These are phyloP conservation scores for Aphelinus atriplicis DNA, from an alignment of 1,140 invertebrate genomes.

Conservation along the genomic window DNA sequence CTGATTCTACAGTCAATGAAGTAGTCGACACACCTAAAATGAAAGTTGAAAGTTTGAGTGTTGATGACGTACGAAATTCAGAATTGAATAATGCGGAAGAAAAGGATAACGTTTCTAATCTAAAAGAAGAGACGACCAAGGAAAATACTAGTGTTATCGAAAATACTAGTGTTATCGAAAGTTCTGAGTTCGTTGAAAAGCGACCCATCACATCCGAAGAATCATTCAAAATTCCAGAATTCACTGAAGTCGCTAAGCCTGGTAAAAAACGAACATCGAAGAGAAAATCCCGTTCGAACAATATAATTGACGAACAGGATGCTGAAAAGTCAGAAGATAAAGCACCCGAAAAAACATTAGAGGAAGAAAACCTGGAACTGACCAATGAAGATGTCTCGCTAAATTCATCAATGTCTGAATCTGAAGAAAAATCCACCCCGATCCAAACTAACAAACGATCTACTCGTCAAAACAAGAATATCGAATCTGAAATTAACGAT, in stretches of 20 bases:
- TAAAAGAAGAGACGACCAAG: slow-evolving; percentile 6
- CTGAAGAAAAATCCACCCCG: slow-evolving; percentile 10
- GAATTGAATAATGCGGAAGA: neutral
- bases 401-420: slow-evolving; percentile 24
- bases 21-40: neutral
- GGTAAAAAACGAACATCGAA: slow-evolving; percentile 46
- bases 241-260: slow-evolving; percentile 33
- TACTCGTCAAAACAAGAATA: slow-evolving; percentile 1
- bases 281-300: slow-evolving; percentile 45
- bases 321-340: slow-evolving; percentile 15
- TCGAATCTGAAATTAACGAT: neutral
- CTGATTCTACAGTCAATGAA: neutral
- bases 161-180: slow-evolving; percentile 6
- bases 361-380: neutral
- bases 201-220: neutral
- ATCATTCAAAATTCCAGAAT: slow-evolving; percentile 46
- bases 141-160: slow-evolving; percentile 10
- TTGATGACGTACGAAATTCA: slow-evolving; percentile 11
- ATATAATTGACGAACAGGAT: slow-evolving; percentile 3
- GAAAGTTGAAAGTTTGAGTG: neutral
- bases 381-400: neutral
- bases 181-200: slow-evolving; percentile 2
- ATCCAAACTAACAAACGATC: slow-evolving; percentile 9
- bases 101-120: neutral
- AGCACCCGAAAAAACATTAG: too few relatives aligned